Conservation (phyloP, 2,113 vertebrate species). For the Myocastor coypus region DNA sequence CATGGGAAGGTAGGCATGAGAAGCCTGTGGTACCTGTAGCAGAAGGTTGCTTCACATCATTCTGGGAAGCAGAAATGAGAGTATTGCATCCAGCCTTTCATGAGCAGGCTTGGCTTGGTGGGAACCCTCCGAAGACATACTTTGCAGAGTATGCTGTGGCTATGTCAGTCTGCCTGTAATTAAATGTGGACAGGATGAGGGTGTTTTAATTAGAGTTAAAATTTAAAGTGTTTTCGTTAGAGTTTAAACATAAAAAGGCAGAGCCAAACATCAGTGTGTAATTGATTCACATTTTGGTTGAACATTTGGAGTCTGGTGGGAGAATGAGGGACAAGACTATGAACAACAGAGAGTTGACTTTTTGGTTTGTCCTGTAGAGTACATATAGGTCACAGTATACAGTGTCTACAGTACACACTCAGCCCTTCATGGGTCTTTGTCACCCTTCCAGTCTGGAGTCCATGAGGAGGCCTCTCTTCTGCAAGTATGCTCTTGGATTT, state of each 20-base stretch:
- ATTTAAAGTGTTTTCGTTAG: background rate
- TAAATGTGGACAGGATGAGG: background rate
- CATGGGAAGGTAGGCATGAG: background rate
- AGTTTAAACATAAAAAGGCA: constrained; percentile 35
- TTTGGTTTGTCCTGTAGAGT: background rate
- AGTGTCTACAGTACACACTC: background rate
- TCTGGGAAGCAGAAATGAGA: constrained; percentile 20
- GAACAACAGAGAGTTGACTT: background rate
- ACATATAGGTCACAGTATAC: background rate
- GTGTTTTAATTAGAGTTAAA: constrained; percentile 1
- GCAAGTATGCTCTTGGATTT: background rate
- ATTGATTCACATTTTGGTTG: background rate
- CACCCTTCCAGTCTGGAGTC: background rate
- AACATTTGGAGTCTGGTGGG: background rate
- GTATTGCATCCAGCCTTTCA: background rate
- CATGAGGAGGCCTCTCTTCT: background rate
- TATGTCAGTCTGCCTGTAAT: background rate
- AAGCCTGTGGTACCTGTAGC: background rate
- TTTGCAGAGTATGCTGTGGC: background rate
- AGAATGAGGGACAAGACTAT: background rate
- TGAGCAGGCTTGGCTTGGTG: background rate
- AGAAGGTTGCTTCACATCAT: background rate
- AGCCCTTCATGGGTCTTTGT: background rate
- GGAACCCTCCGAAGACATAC: background rate
- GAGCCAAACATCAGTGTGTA: background rate